phyloP scores from a whole-genome alignment of 2,797 vertebrate species.

The Epinephelus malabaricus region DNA sequence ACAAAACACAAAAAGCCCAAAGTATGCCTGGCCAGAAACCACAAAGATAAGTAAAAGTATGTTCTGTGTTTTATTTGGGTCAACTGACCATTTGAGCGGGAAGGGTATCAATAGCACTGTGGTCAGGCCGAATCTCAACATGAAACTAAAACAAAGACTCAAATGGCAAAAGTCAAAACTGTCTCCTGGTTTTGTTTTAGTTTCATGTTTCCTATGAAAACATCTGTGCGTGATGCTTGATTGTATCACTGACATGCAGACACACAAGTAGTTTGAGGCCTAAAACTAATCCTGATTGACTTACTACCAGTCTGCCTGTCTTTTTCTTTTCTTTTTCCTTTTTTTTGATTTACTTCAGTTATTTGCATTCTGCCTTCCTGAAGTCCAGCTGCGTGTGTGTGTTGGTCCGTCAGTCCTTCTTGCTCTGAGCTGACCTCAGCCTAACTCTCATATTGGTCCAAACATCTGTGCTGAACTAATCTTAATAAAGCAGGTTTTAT shows the following conservation, averaged over 20 bases:
- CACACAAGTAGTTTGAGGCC: background rate
- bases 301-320: background rate
- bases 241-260: constrained; percentile 10
- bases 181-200: constrained; percentile 12
- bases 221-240: background rate
- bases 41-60: background rate
- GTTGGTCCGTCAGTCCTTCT: constrained; percentile 13
- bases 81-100: background rate
- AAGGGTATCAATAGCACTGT: background rate
- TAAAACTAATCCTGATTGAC: background rate
- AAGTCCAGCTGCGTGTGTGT: constrained; percentile 22
- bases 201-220: constrained; percentile 18
- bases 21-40: constrained; percentile 9
- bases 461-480: constrained; percentile 60
- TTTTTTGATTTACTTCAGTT: background rate
- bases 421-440: background rate
- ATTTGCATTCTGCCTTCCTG: background rate
- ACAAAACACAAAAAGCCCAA: background rate
- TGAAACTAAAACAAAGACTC: constrained; percentile 28
- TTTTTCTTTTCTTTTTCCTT: background rate
- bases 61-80: constrained; percentile 15
- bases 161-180: background rate
- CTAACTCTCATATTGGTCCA: constrained; percentile 37
- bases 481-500: constrained; percentile 40
- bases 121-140: constrained; percentile 13